Base-by-base conservation (phyloP, 2,797 vertebrate genomes). In the Cryptoprocta ferox region DNA sequence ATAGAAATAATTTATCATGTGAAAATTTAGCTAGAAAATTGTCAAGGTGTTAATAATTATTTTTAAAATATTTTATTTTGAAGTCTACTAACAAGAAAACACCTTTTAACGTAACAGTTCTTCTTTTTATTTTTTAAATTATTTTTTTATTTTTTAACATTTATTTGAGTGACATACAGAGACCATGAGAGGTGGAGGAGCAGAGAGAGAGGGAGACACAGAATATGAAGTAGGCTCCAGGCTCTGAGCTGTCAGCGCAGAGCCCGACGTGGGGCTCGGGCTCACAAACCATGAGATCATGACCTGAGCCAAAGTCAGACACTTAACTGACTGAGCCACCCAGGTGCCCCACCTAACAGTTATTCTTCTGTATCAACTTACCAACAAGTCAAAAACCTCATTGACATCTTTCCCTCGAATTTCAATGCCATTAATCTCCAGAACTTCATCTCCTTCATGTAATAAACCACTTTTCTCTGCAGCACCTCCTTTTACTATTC, bases 401-500 rank as follows among this genome's bases (percentile, higher is more conserved):
- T 99, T 99, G 98, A 99, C 99, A 87, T 99, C 99, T 98, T 99
- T 99, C 59, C 99, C 99, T 61, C 99, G 99, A 89, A 99, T 99
- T 65, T 99, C 98, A 96, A 99, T 98, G 79, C 99, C 99, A 48
- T 99, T 99, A 97, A 99, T 99, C 98, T 99, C 99, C 95, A 99
- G 98, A 98, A 99, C 99, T 98, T 99, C 99, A 3, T 99, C 99
- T 71, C 99, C 99, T 98, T 99, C 99, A 3, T 99, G 99, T 96
- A 99, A 98, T 30, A 99, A 98, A 76, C 99, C 99, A 93, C 99
- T 99, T 90, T 99, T 99, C 98, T 99, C 99, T 2, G 99, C 99
- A 0, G 99, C 99, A 19, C 99, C 99, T 16, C 99, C 99, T 98
- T 99, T 99, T 92, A 99, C 99, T 98, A 99, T 99, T 0, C 99